phyloP scores from a whole-genome alignment of 2,888 invertebrate genomes.

The Apodemia mormo region DNA sequence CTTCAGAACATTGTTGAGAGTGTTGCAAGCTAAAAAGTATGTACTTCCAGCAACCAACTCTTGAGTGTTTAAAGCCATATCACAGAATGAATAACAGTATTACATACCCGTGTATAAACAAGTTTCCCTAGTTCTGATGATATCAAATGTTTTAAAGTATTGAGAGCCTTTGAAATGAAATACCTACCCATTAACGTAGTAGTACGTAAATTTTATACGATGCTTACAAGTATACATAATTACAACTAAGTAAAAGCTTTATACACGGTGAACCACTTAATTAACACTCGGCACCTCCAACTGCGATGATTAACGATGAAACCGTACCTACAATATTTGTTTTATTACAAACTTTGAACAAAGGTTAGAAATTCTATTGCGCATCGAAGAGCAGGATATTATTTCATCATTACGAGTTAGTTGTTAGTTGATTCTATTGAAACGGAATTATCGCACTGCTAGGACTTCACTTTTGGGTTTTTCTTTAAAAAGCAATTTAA shows the following conservation, averaged over 20 bases:
- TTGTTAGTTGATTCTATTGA: too few species aligned
- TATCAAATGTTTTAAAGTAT: background rate
- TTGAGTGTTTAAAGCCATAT: too few species aligned
- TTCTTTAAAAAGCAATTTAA: too few species aligned
- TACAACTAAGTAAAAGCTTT: background rate
- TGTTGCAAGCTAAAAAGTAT: too few species aligned
- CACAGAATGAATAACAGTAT: too few species aligned
- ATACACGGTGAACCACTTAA: constrained; percentile 7
- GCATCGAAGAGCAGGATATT: background rate
- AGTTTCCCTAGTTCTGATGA: background rate
- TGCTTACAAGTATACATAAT: background rate
- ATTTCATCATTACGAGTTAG: background rate
- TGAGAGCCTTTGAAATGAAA: background rate
- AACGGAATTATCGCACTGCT: too few species aligned
- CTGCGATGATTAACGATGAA: constrained; percentile 14
- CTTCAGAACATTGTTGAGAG: too few species aligned
- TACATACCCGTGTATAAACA: too few species aligned
- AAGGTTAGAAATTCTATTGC: constrained; percentile 3
- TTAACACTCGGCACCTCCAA: background rate
- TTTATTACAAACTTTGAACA: constrained; percentile 14
- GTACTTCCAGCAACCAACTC: too few species aligned
- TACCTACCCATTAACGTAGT: background rate
- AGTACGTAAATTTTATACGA: background rate
- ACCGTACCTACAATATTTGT: background rate
- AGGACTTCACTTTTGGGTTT: too few species aligned